phyloP scores from a whole-genome alignment of 2,113 vertebrate species.

The Ochotona curzoniae region DNA sequence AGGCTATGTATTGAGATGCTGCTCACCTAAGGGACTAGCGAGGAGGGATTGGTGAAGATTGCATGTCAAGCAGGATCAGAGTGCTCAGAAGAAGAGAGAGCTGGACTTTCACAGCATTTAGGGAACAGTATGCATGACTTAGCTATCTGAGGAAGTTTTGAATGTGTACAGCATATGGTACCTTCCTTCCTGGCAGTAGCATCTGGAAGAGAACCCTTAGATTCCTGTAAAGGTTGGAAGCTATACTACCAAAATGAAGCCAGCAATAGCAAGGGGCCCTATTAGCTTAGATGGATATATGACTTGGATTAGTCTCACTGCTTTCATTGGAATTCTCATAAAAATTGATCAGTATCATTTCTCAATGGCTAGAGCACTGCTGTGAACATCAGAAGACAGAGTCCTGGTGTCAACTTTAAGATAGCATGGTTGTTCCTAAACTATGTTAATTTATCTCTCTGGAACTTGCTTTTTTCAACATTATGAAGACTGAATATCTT shows the following conservation, averaged over 20 bases:
- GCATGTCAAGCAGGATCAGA: not conserved
- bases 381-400: not conserved
- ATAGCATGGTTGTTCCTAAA: not conserved
- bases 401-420: not conserved
- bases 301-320: not conserved
- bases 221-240: not conserved
- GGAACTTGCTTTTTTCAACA: not conserved
- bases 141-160: not conserved
- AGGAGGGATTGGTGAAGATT: not conserved
- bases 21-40: not conserved
- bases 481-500: not conserved
- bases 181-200: not conserved
- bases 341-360: not conserved
- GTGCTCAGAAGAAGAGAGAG: not conserved
- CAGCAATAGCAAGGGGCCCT: not conserved
- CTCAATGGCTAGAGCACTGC: not conserved
- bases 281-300: not conserved
- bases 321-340: not conserved
- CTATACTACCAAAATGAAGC: not conserved
- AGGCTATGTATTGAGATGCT: not conserved
- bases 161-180: not conserved
- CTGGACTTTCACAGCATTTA: not conserved
- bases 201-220: not conserved
- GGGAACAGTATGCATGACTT: not conserved
- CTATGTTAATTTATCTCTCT: not conserved